Conservation (phyloP, 64 coral and sea anemone genomes). For the Dendrophyllia cribrosa region DNA sequence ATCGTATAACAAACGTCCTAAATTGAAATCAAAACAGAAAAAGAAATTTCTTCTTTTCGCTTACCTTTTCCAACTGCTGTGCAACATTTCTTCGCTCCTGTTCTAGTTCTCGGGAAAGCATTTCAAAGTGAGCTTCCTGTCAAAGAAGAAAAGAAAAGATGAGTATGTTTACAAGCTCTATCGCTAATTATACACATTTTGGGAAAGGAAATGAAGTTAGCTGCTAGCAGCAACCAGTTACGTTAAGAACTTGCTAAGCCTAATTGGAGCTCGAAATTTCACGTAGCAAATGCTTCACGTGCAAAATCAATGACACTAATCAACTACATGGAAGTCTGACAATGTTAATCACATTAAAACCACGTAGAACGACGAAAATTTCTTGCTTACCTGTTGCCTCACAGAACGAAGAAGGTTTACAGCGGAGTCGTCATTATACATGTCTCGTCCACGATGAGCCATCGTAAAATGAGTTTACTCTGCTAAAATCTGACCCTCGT, state of each 20-base stretch:
- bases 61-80: slow-evolving; percentile 91
- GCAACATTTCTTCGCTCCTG: slow-evolving; percentile 93
- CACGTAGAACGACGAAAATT: slow-evolving; percentile 28
- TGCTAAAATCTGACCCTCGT: background rate
- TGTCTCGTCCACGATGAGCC: slow-evolving; percentile 73
- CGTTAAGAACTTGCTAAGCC: too few relatives aligned
- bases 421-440: slow-evolving; percentile 79
- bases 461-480: slow-evolving; percentile 49
- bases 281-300: background rate
- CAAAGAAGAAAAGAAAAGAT: background rate
- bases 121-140: slow-evolving; percentile 93
- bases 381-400: slow-evolving; percentile 80
- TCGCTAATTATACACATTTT: background rate
- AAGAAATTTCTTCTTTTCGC: background rate
- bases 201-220: background rate
- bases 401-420: slow-evolving; percentile 84
- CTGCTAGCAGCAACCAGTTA: too few relatives aligned
- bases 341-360: slow-evolving; percentile 13
- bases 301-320: background rate
- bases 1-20: background rate
- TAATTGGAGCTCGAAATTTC: background rate
- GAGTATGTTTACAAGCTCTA: slow-evolving; percentile 5
- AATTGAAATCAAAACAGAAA: slow-evolving; percentile 4
- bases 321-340: background rate
- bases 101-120: slow-evolving; percentile 87